Evolutionary conservation across 1,140 invertebrate genomes (phyloP), one percentile per base, ranked within the genome.

Genomic region (Diachasma alloeum): DNA sequence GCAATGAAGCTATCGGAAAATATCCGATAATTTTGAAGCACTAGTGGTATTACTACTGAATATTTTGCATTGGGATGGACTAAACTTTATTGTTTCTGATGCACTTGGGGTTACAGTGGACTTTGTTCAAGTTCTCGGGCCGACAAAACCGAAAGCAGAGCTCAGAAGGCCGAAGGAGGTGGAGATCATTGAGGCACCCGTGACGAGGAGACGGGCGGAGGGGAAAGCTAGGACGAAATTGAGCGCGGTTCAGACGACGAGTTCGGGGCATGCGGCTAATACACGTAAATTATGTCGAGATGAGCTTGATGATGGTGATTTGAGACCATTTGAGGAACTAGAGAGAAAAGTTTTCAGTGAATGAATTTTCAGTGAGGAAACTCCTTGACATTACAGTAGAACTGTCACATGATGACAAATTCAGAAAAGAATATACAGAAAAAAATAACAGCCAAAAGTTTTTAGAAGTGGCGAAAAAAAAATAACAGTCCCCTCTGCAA

Each of bases 61-160:
- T n/a, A n/a, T n/a, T n/a, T n/a, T n/a, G n/a, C n/a, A n/a, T n/a
- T 68, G 31, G 9, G 59, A 26, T 17, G 0, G 36, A 11, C 1
- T 24, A 5, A 8, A n/a, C 11, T 46, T n/a, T 0, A 22, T 15
- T 10, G 11, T 74, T 6, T 22, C n/a, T 0, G 31, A 31, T 31
- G 2, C 31, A 6, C 31, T 2, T 31, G 2, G 31, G 31, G 39
- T 59, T 72, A 4, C 46, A 79, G 78, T 71, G 9, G 71, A 79
- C 67, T 76, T 79, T 71, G 13, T 72, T 48, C 68, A 74, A 53
- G 37, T 79, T 5, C 67, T 76, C 63, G 74, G 31, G 1, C 74
- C 66, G 42, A 76, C 13, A 22, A 76, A 63, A 76, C 0, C 44
- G 0, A 76, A 72, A 24, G 22, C 13, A 1, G 78, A 79, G 48